phyloP scores from a whole-genome alignment of 2,797 vertebrate genomes.

The Brachymystax lenok region DNA sequence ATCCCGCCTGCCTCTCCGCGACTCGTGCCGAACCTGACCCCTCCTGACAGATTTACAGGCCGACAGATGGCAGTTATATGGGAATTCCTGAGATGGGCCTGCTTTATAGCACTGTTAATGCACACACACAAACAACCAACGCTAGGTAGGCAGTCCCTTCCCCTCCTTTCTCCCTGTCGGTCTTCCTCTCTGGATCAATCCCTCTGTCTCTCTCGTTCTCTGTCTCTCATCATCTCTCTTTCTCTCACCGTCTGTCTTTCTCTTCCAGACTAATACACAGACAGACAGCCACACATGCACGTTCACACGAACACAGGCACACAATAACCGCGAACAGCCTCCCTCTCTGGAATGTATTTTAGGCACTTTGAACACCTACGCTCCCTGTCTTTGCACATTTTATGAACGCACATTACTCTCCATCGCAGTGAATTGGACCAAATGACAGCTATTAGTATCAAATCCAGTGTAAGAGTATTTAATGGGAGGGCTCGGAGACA shows the following conservation, averaged over 20 bases:
- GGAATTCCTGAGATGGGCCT: slow-evolving; percentile 94
- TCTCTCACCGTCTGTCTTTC: slow-evolving; percentile 73
- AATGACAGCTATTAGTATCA: slow-evolving; percentile 92
- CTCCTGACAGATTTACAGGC: slow-evolving; percentile 91
- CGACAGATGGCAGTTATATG: slow-evolving; percentile 95
- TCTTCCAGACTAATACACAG: slow-evolving; percentile 44
- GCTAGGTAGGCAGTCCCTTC: slow-evolving; percentile 28
- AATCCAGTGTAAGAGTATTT: slow-evolving; percentile 59
- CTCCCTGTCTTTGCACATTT: slow-evolving; percentile 60
- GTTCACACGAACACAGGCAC: slow-evolving; percentile 42
- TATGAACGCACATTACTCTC: slow-evolving; percentile 63
- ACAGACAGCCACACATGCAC: slow-evolving; percentile 42
- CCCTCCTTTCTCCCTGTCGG: slow-evolving; percentile 25
- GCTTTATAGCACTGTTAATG: slow-evolving; percentile 97
- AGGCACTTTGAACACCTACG: slow-evolving; percentile 68
- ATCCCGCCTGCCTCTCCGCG: slow-evolving; percentile 61
- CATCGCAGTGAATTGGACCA: slow-evolving; percentile 85
- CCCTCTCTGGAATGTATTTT: slow-evolving; percentile 59
- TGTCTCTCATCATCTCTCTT: slow-evolving; percentile 77
- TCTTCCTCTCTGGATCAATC: not conserved
- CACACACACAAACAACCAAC: slow-evolving; percentile 92
- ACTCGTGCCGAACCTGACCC: slow-evolving; percentile 43
- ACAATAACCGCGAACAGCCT: slow-evolving; percentile 51
- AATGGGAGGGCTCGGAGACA: slow-evolving; percentile 43
- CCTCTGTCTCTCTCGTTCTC: slow-evolving; percentile 42